Base-by-base conservation (phyloP, 1,140 invertebrate species). In the Drosophila teissieri region DNA sequence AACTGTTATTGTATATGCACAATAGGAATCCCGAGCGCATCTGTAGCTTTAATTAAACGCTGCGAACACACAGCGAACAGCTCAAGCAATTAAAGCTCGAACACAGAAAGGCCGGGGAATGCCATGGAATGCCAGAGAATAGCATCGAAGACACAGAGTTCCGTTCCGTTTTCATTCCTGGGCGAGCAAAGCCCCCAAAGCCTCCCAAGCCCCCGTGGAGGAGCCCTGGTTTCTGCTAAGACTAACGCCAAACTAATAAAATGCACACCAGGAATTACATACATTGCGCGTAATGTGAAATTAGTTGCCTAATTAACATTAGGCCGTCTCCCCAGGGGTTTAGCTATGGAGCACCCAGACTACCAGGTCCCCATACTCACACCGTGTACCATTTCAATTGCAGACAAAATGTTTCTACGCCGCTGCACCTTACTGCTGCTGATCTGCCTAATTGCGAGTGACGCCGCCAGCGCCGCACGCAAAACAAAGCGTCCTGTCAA, bases 401-500 rank as follows among this genome's bases (percentile, higher is more conserved):
- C 48, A 84, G 80, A 67, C 78, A 91, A 78, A 70, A 91, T 91
- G 90, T 91, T 91, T 86, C 78, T 91, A 80, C 90, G 86, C 54
- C 84, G 80, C 55, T 89, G 90, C 81, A 83, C 84, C 55, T 74
- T 91, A 55, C 85, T 84, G 76, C 63, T 91, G 51, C 78, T 91
- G 69, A 76, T 91, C 74, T 90, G 88, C 57, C 72, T 91, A 76
- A 84, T 91, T 78, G 84, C 88, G 57, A 91, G 90, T 81, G 78
- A 84, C 68, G 90, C 83, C 49, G 90, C 79, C 55, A 83, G 74
- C 54, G 90, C 90, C 54, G 90, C 88, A 70, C 90, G 90, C 73
- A 91, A 91, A 80, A 91, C 86, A 55, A 91, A 91, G 79, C 90
- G 90, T 91, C 90, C 90, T 78, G 90, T 91, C 68, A 91, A 91